Conservation (phyloP, 1,140 invertebrate species). For the Drosophila asahinai region DNA sequence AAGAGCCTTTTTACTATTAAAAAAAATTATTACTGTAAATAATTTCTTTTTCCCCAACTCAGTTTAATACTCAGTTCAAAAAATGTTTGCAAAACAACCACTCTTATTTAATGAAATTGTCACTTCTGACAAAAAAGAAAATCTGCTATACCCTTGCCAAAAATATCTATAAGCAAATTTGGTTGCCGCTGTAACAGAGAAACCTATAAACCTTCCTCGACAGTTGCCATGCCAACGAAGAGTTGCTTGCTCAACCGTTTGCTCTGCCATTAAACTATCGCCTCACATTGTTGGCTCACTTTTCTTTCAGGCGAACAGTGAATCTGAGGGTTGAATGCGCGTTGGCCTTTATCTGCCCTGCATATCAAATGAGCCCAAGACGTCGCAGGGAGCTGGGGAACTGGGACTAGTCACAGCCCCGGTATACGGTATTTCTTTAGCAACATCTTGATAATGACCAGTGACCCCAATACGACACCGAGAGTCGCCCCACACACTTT, state of each 20-base stretch:
- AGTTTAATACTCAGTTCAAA: no score
- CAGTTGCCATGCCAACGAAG: conserved; percentile 17
- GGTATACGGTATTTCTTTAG: conserved; percentile 75
- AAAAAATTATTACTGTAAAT: no score
- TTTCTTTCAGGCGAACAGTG: conserved; percentile 38
- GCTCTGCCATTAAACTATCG: conserved; percentile 54
- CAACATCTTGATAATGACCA: conserved; percentile 83
- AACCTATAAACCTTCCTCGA: conserved; percentile 17
- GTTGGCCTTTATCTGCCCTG: conserved; percentile 80
- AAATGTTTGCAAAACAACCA: no score
- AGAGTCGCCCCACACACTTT: conserved; percentile 65
- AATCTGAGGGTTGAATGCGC: conserved; percentile 62
- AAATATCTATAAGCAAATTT: no score
- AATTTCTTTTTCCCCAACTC: no score
- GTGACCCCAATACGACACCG: conserved; percentile 68
- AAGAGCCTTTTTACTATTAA: no score
- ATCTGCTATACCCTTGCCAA: not conserved
- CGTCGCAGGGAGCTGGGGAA: conserved; percentile 14
- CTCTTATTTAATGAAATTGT: no score
- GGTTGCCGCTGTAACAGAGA: not conserved
- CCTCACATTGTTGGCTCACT: conserved; percentile 16
- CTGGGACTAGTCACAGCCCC: conserved; percentile 29
- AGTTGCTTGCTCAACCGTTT: conserved; percentile 60
- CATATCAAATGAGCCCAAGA: conserved; percentile 78
- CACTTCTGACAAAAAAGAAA: no score